Base-by-base conservation (phyloP, 2,797 vertebrate genomes). In the Sebastes trivittatus region DNA sequence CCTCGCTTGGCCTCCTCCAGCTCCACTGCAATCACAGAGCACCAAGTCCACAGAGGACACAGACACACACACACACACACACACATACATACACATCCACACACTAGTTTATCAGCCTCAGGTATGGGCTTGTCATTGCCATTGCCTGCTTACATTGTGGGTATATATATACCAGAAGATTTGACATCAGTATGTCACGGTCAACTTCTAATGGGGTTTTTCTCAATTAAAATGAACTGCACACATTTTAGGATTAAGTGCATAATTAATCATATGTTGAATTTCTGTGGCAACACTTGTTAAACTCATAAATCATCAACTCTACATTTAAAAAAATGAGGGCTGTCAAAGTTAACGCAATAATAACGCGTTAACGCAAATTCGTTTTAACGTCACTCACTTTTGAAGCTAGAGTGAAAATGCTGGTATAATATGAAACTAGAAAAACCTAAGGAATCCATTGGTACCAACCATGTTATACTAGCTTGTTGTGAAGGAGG, bases 11-110 rank as follows among this genome's bases (percentile, higher is more conserved):
- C 83, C 91, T 93, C 91, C 92, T 95, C 82, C 85, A 93, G 82
- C 90, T 88, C 76, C 82, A 80, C 84, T 87, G 91, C 92, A 96
- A 96, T 96, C 95, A 95, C 88, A 81, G 83, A 88, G 84, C 80
- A 75, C 78, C 64, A 63, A 73, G 82, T 84, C 85, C 75, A 78
- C 63, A 46, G 77, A 80, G 84, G 70, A 72, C 59, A 67, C 25
- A 52, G 59, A 58, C 75, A 78, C 69, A 85, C 42, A 54, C 42
- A 54, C 67, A 59, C 70, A 54, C 59, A 64, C 65, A 76, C 36
- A 69, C 68, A 81, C 72, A 4, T 29, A 76, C 32, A 38, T 23
- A 76, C 42, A 56, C 29, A 71, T 30, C 11, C 25, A 77, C 72
- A 68, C 77, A 65, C 27, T n/a, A 74, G 46, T 77, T 82, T 71